Evolutionary conservation across 2,113 vertebrate species (phyloP).

Genomic region (Chrysemys picta): DNA sequence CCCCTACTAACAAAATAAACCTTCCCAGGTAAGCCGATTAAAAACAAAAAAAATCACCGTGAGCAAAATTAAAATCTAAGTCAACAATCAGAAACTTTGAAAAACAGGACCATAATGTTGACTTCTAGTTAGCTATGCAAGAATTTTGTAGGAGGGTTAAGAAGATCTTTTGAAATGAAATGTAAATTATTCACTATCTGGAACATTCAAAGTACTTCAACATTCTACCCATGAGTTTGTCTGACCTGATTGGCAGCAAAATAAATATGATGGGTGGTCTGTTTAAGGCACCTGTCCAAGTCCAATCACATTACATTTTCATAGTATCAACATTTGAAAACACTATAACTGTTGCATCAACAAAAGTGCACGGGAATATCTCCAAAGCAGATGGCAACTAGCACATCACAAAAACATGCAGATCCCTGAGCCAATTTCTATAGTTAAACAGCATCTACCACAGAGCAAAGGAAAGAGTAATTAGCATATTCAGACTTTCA

Average conservation of each 20-base stretch:
- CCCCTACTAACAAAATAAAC: neutral
- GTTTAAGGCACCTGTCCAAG: slow-evolving; percentile 73
- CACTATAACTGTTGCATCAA: slow-evolving; percentile 63
- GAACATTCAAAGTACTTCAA: slow-evolving; percentile 57
- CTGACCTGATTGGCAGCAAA: slow-evolving; percentile 73
- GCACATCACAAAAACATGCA: slow-evolving; percentile 62
- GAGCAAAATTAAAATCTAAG: neutral
- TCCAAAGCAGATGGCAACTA: slow-evolving; percentile 75
- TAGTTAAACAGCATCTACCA: slow-evolving; percentile 59
- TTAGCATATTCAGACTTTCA: slow-evolving; percentile 44
- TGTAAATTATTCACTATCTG: slow-evolving; percentile 44
- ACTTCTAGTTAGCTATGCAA: slow-evolving; percentile 17
- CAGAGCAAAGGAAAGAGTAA: slow-evolving; percentile 39
- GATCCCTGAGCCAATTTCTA: slow-evolving; percentile 51
- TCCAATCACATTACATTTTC: slow-evolving; percentile 68
- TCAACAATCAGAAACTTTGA: neutral
- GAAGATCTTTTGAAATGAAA: slow-evolving; percentile 47
- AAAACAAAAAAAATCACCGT: neutral
- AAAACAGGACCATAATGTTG: slow-evolving; percentile 40
- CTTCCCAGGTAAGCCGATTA: neutral
- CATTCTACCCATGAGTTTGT: slow-evolving; percentile 47
- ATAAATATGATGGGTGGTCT: slow-evolving; percentile 78
- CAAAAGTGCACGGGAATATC: slow-evolving; percentile 66
- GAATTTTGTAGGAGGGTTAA: slow-evolving; percentile 21
- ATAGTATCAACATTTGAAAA: slow-evolving; percentile 72